Evolutionary conservation across 2,888 invertebrate species (phyloP).

Genomic region (Parascotia fuliginaria): DNA sequence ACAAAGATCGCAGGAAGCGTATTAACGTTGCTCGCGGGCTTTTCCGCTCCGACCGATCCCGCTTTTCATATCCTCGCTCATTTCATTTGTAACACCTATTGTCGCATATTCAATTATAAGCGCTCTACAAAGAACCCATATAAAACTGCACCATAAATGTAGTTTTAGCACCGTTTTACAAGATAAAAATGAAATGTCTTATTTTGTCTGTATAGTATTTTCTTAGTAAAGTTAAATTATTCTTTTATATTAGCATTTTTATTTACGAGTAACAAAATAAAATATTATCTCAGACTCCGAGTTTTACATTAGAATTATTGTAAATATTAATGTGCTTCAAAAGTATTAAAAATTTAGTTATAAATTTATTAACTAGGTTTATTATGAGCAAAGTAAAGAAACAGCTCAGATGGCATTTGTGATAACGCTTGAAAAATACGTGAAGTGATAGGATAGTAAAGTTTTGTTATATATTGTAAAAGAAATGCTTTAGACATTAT

Average conservation of each 20-base stretch:
- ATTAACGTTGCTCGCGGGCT: constrained; percentile 13
- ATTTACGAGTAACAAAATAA: constrained; percentile 5
- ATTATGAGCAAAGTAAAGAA: constrained; percentile 35
- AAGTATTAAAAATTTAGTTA: constrained; percentile 28
- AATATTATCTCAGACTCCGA: constrained; percentile 3
- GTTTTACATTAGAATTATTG: constrained; percentile 24
- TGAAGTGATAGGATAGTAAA: constrained; percentile 31
- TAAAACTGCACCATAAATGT: neutral
- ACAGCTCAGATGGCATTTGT: constrained; percentile 63
- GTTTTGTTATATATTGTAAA: constrained; percentile 40
- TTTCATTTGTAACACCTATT: constrained; percentile 1
- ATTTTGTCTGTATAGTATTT: neutral
- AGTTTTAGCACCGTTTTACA: no score
- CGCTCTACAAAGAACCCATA: neutral
- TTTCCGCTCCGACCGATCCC: constrained; percentile 10
- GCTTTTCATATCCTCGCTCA: constrained; percentile 1
- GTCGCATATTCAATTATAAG: constrained; percentile 2
- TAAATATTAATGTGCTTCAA: constrained; percentile 45
- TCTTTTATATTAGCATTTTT: constrained; percentile 2
- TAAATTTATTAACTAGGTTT: constrained; percentile 26
- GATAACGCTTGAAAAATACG: constrained; percentile 60
- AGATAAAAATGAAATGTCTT: no score
- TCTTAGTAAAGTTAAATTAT: constrained; percentile 1
- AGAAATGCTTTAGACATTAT: constrained; percentile 33
- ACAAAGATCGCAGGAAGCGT: constrained; percentile 10